Base-by-base conservation (phyloP, 1,140 invertebrate species). In the Drosophila bipectinata region DNA sequence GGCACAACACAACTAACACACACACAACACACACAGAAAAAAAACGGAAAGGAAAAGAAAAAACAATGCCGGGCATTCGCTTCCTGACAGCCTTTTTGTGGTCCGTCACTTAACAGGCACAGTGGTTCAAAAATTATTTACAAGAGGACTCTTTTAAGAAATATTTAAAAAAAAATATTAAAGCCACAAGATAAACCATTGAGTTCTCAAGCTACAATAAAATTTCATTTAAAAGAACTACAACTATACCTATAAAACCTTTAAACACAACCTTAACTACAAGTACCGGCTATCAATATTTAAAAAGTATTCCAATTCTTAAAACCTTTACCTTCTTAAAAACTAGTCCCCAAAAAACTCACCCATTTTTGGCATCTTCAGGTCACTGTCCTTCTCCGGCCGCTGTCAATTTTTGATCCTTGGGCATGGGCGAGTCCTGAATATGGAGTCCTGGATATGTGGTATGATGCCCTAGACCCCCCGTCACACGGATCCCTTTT, bases 81-180 rank as follows among this genome's bases (percentile, higher is more conserved):
- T 72, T 66, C 52, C 56, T 61, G 44, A 32, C 18, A 57, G 63
- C 28, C 51, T 34, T 73, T 69, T 73, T 73, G 68, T 44, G 51
- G 68, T 73, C 57, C 28, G 30, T 54, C 32, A 48, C 15, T 55
- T 56, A 12, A 4, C 34, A 37, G 41, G 5, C 18, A 73, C 71
- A 73, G 69, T 73, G 71, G 69, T 2, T 15, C 28, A 2, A 30
- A 8, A 32, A 10, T 7, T 1, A 1, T 30, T 30, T 8, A 6
- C 1, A 18, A 18, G 18, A 18, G 18, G 18, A 18, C 18, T 18
- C 15, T 8, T 30, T 30, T 30, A 6, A 30, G 4, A 30, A 30
- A 5, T 30, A 6, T 4, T 30, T 30, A n/a, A 4, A 4, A 30
- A 30, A 8, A 30, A 30, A 30, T 30, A 30, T 30, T 54, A 2